These are phyloP conservation scores for Pteromalus puparum DNA, from an alignment of 1,140 invertebrate species.

Conservation along the genomic window DNA sequence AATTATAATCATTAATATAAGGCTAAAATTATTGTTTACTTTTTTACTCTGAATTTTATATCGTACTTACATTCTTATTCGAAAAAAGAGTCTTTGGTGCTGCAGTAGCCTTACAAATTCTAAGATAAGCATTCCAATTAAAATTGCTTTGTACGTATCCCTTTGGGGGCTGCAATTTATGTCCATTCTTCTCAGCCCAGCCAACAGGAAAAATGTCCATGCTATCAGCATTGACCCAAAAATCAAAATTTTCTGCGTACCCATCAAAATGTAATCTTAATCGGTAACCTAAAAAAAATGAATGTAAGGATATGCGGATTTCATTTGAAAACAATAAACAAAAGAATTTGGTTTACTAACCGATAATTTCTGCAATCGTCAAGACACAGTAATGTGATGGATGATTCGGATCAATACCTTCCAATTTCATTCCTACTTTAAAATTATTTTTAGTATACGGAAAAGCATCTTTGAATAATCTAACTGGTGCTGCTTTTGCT, in stretches of 20 bases:
- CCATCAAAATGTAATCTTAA: constrained; percentile 95
- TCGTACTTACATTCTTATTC: constrained; percentile 77
- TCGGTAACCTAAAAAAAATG: constrained; percentile 79
- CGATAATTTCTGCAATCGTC: constrained; percentile 87
- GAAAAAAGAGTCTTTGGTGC: constrained; percentile 88
- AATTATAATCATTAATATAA: constrained; percentile 12
- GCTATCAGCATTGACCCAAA: constrained; percentile 95
- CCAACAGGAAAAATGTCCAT: constrained; percentile 93
- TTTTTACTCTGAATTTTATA: not conserved
- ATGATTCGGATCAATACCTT: constrained; percentile 95
- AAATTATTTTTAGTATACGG: constrained; percentile 84
- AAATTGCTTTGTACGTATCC: constrained; percentile 82
- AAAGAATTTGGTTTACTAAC: constrained; percentile 55
- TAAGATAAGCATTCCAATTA: constrained; percentile 91
- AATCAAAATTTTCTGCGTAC: constrained; percentile 92
- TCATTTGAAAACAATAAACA: constrained; percentile 12
- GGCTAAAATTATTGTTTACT: not conserved
- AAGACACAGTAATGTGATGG: constrained; percentile 93
- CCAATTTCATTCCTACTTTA: constrained; percentile 92
- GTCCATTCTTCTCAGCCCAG: constrained; percentile 92
- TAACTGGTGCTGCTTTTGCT: constrained; percentile 84
- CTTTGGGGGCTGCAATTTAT: constrained; percentile 85
- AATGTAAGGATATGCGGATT: not conserved
- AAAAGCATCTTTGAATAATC: constrained; percentile 87
- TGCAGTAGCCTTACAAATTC: constrained; percentile 83